Evolutionary conservation across 2,797 vertebrate species (phyloP).

Genomic region (Pseudochirops corinnae): DNA sequence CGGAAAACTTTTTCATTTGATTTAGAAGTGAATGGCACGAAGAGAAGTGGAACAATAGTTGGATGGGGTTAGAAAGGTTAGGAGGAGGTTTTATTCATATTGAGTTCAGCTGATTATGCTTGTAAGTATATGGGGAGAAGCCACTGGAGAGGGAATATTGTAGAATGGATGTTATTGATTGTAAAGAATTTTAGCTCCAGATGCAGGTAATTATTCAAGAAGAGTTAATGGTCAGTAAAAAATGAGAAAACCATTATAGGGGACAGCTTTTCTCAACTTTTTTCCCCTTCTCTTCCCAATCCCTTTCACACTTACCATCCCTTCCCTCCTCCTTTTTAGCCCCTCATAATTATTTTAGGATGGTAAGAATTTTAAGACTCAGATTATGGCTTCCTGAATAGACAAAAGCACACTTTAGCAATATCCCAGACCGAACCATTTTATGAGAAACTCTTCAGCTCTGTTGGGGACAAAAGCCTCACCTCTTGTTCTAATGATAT

Average conservation of each 20-base stretch:
- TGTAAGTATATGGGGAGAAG: neutral
- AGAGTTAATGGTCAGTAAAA: slow-evolving; percentile 52
- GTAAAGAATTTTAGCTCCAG: slow-evolving; percentile 50
- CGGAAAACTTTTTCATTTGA: neutral
- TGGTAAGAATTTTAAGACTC: slow-evolving; percentile 2
- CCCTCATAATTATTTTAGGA: slow-evolving; percentile 30
- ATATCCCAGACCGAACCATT: slow-evolving; percentile 39
- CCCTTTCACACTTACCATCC: neutral
- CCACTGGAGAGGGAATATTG: neutral
- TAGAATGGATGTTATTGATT: slow-evolving; percentile 13
- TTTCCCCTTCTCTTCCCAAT: neutral
- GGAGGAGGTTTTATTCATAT: neutral
- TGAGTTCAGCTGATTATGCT: neutral
- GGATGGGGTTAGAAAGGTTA: neutral
- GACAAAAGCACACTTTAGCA: slow-evolving; percentile 12
- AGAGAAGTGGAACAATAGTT: neutral
- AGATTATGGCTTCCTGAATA: slow-evolving; percentile 28
- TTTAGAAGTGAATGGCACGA: neutral
- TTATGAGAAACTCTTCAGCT: slow-evolving; percentile 35
- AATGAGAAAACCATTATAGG: neutral
- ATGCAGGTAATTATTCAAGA: slow-evolving; percentile 59
- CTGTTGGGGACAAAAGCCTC: slow-evolving; percentile 22
- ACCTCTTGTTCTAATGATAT: slow-evolving; percentile 12
- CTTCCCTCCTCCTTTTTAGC: neutral
- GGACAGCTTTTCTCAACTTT: neutral